These are phyloP conservation scores for Thrips palmi DNA, from an alignment of 1,140 invertebrate genomes.

Conservation along the genomic window DNA sequence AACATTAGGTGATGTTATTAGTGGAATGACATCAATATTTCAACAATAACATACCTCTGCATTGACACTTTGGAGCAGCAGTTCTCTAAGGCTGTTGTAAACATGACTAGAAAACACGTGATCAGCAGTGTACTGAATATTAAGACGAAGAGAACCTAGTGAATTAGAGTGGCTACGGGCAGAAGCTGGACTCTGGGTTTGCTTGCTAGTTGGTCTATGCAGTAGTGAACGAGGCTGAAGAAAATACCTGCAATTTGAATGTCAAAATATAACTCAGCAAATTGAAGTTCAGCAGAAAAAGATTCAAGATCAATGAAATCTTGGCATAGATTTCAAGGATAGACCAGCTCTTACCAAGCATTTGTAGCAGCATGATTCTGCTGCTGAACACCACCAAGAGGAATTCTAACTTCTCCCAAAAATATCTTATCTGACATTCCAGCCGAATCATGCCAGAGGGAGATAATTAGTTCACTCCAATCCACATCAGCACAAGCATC, in stretches of 20 bases:
- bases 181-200: constrained; percentile 25
- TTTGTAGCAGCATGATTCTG: constrained; percentile 34
- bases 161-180: too few species aligned
- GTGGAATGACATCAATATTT: background rate
- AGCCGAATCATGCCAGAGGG: constrained; percentile 66
- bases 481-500: constrained; percentile 23
- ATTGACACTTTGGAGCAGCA: constrained; percentile 54
- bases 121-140: constrained; percentile 74
- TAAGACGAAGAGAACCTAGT: constrained; percentile 63
- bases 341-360: constrained; percentile 40
- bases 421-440: constrained; percentile 59
- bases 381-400: constrained; percentile 44
- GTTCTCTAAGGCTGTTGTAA: constrained; percentile 54
- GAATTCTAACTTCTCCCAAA: constrained; percentile 68
- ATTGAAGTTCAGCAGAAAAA: constrained; percentile 9
- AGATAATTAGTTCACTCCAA: constrained; percentile 53
- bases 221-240: constrained; percentile 50
- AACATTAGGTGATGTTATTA: constrained; percentile 7
- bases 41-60: constrained; percentile 30
- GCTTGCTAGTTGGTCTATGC: constrained; percentile 38
- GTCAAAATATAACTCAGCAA: background rate
- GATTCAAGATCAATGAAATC: constrained; percentile 1
- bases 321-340: constrained; percentile 1
- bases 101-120: constrained; percentile 65
- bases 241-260: constrained; percentile 49